Evolutionary conservation across 2,113 vertebrate genomes (phyloP), one percentile per base, ranked within the genome.

Genomic region (Pongo abelii): DNA sequence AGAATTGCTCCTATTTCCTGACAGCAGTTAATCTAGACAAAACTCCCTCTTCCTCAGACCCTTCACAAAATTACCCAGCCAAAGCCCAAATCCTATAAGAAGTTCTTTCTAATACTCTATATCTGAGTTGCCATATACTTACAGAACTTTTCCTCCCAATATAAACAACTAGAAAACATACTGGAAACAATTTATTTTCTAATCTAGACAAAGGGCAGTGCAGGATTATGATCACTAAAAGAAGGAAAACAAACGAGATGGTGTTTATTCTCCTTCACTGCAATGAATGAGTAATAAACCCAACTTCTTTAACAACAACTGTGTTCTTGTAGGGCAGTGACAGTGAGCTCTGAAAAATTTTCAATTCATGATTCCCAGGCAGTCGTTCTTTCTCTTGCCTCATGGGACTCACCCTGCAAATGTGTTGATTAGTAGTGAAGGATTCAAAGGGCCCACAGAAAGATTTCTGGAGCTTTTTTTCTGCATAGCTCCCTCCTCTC

Each of bases 391-490:
- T 92, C 27, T 86, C 48, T 74, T 32, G 12, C 78, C 11, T 80
- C 43, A 64, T 8, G 40, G 61, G 93, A 93, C 6, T 52, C 61
- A 75, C 43, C 52, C 25, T 74, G 35, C 18, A 92, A 83, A 48
- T 61, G 74, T 69, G 32, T 40, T 92, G 57, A 81, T 93, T 69
- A 85, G 30, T 78, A 86, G 46, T 64, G n/a, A 43, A 61, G 78
- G 38, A 86, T 72, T 89, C 43, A 38, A 52, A 97, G 48, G 17
- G 14, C 25, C 61, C 67, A 1, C 14, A 52, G 17, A 14, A 86
- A 90, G 8, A 93, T 75, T 90, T 95, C 55, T 84, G 23, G 22
- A 94, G 35, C 57, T 94, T 43, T 55, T 84, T 81, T 89, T 81
- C 61, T 84, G 43, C 6, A 52, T 25, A 88, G 6, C 6, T 85